phyloP scores from a whole-genome alignment of 2,888 invertebrate genomes.

The Cosmia trapezina region DNA sequence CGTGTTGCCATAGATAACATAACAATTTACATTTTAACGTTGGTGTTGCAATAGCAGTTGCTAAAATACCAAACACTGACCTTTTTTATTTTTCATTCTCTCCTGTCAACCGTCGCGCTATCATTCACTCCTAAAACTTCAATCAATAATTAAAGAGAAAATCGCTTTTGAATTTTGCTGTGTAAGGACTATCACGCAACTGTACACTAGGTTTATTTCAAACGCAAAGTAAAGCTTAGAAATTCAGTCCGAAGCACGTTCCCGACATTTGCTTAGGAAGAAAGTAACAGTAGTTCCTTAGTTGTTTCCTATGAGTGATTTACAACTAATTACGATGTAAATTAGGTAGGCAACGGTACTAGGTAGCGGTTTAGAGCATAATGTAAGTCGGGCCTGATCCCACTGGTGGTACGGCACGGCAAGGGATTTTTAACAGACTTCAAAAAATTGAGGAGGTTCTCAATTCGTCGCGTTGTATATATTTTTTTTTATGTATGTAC shows the following conservation, averaged over 20 bases:
- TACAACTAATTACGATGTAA: constrained; percentile 63
- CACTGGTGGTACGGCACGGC: not conserved
- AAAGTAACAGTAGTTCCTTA: constrained; percentile 68
- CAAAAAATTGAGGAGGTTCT: no score
- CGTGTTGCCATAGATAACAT: no score
- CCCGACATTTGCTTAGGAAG: constrained; percentile 66
- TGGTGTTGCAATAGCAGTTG: no score
- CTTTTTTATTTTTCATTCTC: not conserved
- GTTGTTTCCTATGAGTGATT: constrained; percentile 67
- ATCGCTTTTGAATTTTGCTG: not conserved
- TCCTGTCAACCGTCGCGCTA: not conserved
- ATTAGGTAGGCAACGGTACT: constrained; percentile 55
- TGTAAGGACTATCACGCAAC: not conserved
- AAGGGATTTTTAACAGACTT: no score
- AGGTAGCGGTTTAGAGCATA: constrained; percentile 48
- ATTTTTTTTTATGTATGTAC: no score
- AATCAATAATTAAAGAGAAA: not conserved
- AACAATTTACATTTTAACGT: no score
- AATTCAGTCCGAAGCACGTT: constrained; percentile 69
- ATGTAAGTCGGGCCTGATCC: constrained; percentile 17
- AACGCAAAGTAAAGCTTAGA: constrained; percentile 52
- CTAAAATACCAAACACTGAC: no score
- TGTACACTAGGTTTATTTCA: constrained; percentile 56
- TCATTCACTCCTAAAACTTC: not conserved
- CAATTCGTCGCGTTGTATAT: no score